Evolutionary conservation across 1,140 invertebrate genomes (phyloP).

Genomic region (Cheumatopsyche charites): DNA sequence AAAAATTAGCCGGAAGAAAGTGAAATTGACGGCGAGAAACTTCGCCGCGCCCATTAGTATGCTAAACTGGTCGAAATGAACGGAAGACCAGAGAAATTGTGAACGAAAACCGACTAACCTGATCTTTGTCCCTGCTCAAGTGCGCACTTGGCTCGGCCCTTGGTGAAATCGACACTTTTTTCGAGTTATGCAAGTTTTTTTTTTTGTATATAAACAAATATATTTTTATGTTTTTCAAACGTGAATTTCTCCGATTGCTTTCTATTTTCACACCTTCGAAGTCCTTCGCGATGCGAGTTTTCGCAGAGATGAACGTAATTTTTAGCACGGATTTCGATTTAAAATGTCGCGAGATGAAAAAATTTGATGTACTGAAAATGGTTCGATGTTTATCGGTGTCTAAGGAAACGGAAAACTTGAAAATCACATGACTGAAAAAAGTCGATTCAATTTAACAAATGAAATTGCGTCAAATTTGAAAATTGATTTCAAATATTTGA

Average conservation of each 20-base stretch:
- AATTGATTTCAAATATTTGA: too few species aligned
- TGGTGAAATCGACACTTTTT: slow-evolving; percentile 14
- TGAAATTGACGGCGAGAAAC: slow-evolving; percentile 29
- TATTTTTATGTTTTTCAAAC: neutral
- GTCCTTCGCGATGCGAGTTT: neutral
- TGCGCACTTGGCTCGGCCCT: neutral
- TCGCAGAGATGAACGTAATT: too few species aligned
- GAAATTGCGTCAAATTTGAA: too few species aligned
- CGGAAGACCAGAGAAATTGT: neutral
- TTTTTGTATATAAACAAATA: too few species aligned
- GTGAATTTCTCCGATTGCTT: slow-evolving; percentile 6
- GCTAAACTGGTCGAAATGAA: slow-evolving; percentile 29
- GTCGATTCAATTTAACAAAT: too few species aligned
- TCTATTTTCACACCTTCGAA: slow-evolving; percentile 22
- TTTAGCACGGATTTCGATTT: too few species aligned
- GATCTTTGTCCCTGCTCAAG: neutral
- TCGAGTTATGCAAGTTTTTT: neutral
- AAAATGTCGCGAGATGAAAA: too few species aligned
- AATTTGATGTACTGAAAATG: too few species aligned
- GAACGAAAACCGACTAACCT: neutral
- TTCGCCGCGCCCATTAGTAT: slow-evolving; percentile 27
- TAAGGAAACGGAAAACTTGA: too few species aligned
- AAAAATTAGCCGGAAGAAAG: slow-evolving; percentile 6
- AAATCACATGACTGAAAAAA: too few species aligned
- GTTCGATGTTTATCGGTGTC: too few species aligned